Evolutionary conservation across 2,797 vertebrate species (phyloP).

Genomic region (Aphelocoma californica): DNA sequence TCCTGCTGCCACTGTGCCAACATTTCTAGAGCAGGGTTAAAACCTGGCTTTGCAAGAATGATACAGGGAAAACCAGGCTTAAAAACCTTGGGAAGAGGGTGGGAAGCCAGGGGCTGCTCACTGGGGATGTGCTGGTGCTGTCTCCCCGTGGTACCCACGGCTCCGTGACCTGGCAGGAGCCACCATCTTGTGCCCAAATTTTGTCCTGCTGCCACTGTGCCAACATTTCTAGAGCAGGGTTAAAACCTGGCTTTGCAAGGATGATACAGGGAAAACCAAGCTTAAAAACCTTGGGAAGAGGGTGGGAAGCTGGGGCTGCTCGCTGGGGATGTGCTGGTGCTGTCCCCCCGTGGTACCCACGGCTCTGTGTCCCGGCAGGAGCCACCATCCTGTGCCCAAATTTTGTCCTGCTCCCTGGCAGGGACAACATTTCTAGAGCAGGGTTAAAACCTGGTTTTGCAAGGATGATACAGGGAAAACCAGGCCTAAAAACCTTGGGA

Average conservation of each 20-base stretch:
- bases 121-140: too few species aligned
- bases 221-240: too few species aligned
- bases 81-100: fast-evolving
- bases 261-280: too few species aligned
- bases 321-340: too few species aligned
- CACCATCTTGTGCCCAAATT: too few species aligned
- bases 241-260: too few species aligned
- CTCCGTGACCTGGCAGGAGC: slow-evolving; percentile 72
- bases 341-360: too few species aligned
- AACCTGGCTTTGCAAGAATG: not conserved
- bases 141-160: too few species aligned
- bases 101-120: not conserved
- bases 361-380: slow-evolving; percentile 65
- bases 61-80: not conserved
- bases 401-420: not conserved
- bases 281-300: too few species aligned
- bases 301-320: too few species aligned
- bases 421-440: not conserved
- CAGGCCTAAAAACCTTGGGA: not conserved
- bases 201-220: too few species aligned
- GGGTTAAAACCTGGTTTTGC: not conserved
- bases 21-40: not conserved
- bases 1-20: not conserved
- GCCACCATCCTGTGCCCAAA: not conserved
- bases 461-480: not conserved